These are phyloP conservation scores for Ormia ochracea DNA, from an alignment of 2,888 invertebrate genomes.

Conservation along the genomic window DNA sequence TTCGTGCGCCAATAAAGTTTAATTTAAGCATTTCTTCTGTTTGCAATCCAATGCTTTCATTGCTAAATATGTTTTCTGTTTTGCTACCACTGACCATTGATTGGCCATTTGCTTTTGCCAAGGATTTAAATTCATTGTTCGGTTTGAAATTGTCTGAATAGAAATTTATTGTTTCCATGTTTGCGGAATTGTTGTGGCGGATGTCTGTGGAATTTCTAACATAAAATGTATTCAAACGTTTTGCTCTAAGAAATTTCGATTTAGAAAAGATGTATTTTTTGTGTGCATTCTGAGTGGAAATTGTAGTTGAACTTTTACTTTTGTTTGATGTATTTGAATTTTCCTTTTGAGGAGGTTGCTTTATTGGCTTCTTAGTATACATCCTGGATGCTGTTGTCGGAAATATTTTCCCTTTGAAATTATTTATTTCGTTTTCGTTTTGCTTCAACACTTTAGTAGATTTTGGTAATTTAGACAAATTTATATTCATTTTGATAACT, in stretches of 20 bases:
- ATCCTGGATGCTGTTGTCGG: too few relatives aligned
- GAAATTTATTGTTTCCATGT: background rate
- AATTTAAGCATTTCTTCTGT: slow-evolving; percentile 12
- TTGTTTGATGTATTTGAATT: background rate
- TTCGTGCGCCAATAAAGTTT: slow-evolving; percentile 13
- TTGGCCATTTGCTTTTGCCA: background rate
- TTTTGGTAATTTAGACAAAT: too few relatives aligned
- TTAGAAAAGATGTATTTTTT: background rate
- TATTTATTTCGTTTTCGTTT: too few relatives aligned
- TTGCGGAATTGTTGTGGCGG: background rate
- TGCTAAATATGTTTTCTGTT: background rate
- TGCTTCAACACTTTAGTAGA: too few relatives aligned
- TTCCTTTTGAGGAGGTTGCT: background rate
- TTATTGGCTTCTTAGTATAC: too few relatives aligned
- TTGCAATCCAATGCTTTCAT: slow-evolving; percentile 28
- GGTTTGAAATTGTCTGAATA: too few relatives aligned
- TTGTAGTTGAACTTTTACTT: too few relatives aligned
- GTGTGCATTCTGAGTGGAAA: background rate
- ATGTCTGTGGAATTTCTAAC: background rate
- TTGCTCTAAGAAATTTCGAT: background rate
- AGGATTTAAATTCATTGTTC: background rate
- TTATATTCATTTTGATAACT: too few relatives aligned
- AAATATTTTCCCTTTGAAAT: too few relatives aligned
- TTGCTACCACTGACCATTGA: background rate
- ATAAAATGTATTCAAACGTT: slow-evolving; percentile 18